Base-by-base conservation (phyloP, 2,888 invertebrate species). In the Spisula solida region DNA sequence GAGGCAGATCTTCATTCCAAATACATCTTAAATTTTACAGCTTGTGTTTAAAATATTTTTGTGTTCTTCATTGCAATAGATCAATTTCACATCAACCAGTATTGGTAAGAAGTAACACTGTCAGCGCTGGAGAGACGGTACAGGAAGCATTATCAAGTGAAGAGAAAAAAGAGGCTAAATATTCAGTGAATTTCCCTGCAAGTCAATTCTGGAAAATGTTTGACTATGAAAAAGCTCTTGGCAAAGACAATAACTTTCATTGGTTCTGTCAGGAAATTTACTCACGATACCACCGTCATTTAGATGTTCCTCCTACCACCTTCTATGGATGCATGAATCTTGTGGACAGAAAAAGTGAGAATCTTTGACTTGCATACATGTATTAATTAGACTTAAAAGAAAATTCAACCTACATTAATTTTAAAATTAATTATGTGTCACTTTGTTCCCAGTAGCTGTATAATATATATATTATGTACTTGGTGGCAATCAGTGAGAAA, bases 101-200 rank as follows among this genome's bases (percentile, higher is more conserved):
- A 29, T 18, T 48, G 10, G 12, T 6, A 29, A 55, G 55, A 55
- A 51, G 48, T 29, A 55, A 55, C 47, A 12, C 81, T 10, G 81
- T 81, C 0, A 31, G 25, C 20, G 25, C 80, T 20, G 25, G n/a
- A 41, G 6, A 25, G 5, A 48, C 80, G 0, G 34, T 18, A 56
- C 18, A 14, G 0, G 48, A 56, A 16, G 8, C 56, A 31, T 6
- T 12, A 31, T 16, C 84, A 75, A 25, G 25, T 18, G 31, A 18
- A 55, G 0, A 14, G 70, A 55, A 55, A 55, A 20, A 78, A 5
- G 41, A 20, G 20, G 12, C 25, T 56, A 16, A 14, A 56, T 34
- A 79, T 25, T 85, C 85, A n/a, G 79, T 79, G 29, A 55, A 85
- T 14, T 85, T 34, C 56, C 85, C 85, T 34, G 85, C 85, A 16